Evolutionary conservation across 2,888 invertebrate genomes (phyloP).

Genomic region (Agriopis marginaria): DNA sequence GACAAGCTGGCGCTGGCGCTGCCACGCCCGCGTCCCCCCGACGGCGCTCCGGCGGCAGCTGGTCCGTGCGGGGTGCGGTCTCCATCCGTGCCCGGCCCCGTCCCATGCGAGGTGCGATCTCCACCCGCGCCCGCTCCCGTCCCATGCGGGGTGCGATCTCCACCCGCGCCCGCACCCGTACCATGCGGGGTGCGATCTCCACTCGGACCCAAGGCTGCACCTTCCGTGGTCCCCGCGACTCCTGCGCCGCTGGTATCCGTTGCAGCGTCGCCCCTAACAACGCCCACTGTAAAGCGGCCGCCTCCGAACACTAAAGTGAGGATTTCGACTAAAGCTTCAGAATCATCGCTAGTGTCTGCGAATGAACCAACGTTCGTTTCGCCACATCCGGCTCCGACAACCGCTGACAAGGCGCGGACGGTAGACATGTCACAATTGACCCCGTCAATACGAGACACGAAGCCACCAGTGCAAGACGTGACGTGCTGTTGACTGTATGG

Average conservation of each 20-base stretch:
- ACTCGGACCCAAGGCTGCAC: too few species aligned
- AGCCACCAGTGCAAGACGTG: background rate
- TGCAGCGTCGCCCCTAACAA: background rate
- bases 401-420: background rate
- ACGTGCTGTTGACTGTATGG: too few species aligned
- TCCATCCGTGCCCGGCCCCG: background rate
- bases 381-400: background rate
- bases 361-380: background rate
- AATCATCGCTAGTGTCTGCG: background rate
- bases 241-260: background rate
- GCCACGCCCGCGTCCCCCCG: conserved; percentile 85
- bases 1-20: conserved; percentile 91
- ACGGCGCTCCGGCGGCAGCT: conserved; percentile 39
- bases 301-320: too few species aligned
- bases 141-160: background rate
- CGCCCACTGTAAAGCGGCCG: too few species aligned
- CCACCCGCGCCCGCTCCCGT: background rate
- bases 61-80: background rate
- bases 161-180: background rate
- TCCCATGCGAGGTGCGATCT: background rate
- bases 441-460: background rate
- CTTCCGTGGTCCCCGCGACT: background rate
- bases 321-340: background rate
- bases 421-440: background rate
- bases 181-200: too few species aligned